Evolutionary conservation across 35 echinoderm and acorn worm species (phyloP).

Genomic region (Eucidaris tribuloides): DNA sequence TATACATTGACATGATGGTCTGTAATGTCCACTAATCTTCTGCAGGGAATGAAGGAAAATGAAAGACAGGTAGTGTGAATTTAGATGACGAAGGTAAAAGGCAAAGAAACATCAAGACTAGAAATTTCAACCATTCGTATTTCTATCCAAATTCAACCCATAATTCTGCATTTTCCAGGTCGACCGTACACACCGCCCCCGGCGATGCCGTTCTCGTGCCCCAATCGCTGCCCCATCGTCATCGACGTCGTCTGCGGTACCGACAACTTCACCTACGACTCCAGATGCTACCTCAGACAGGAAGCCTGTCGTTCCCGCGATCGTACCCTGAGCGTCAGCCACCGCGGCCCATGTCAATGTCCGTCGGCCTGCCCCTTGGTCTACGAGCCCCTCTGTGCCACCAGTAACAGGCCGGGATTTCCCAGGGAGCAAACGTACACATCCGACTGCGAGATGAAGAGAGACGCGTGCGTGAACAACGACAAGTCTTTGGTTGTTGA

Average conservation of each 20-base stretch:
- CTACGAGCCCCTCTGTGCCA: slow-evolving; percentile 2
- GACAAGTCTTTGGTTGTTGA: neutral
- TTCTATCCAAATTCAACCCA: no score
- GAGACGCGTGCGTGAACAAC: neutral
- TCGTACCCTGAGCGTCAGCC: slow-evolving; percentile 16
- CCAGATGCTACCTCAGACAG: neutral
- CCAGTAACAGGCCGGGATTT: neutral
- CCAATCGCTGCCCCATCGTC: neutral
- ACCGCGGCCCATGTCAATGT: neutral
- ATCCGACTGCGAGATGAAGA: slow-evolving; percentile 4
- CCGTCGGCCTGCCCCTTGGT: neutral
- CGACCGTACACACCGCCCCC: neutral
- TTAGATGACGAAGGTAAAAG: no score
- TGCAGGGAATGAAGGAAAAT: no score
- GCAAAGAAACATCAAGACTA: no score
- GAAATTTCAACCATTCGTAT: no score
- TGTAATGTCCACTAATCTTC: no score
- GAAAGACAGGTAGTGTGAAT: no score
- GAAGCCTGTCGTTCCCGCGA: slow-evolving; percentile 7
- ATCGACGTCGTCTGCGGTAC: neutral
- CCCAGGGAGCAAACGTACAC: neutral
- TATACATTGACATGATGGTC: no score
- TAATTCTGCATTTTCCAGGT: no score
- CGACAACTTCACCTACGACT: slow-evolving; percentile 2
- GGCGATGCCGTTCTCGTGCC: slow-evolving; percentile 5